phyloP scores from a whole-genome alignment of 1,140 invertebrate genomes.

The Cydia fagiglandana region DNA sequence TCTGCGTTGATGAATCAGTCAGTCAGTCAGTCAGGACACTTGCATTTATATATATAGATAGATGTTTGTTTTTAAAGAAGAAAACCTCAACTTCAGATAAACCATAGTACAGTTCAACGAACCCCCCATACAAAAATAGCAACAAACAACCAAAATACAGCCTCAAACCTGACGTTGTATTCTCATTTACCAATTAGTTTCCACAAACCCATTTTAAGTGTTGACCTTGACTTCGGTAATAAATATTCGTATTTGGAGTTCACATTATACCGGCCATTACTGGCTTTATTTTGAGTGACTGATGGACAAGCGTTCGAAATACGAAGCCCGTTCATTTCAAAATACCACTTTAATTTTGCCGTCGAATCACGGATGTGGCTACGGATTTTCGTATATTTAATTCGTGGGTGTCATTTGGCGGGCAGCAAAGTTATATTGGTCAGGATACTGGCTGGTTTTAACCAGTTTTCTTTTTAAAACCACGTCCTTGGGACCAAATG shows the following conservation, averaged over 20 bases:
- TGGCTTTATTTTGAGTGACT: neutral
- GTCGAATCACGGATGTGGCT: neutral
- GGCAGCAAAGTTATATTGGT: neutral
- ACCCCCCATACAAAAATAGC: slow-evolving; percentile 8
- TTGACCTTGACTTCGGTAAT: neutral
- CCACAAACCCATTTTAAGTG: neutral
- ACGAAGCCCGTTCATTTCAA: neutral
- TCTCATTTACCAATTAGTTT: neutral
- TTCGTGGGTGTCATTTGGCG: neutral
- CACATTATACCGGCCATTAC: neutral
- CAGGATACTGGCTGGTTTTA: slow-evolving; percentile 24
- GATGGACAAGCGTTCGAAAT: neutral
- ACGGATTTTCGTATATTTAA: neutral
- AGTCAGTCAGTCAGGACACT: too few species aligned
- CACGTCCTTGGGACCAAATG: slow-evolving; percentile 20
- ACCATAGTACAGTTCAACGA: slow-evolving; percentile 1
- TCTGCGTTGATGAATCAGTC: too few species aligned
- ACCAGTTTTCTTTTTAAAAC: slow-evolving; percentile 28
- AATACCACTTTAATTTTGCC: slow-evolving; percentile 6
- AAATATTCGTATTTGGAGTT: neutral
- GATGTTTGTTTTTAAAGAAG: neutral
- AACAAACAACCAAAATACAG: slow-evolving; percentile 2
- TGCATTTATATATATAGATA: too few species aligned
- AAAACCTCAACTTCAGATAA: neutral
- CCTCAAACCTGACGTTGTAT: neutral